These are phyloP conservation scores for Diplazon laetatorius DNA, from an alignment of 2,888 invertebrate genomes.

Conservation along the genomic window DNA sequence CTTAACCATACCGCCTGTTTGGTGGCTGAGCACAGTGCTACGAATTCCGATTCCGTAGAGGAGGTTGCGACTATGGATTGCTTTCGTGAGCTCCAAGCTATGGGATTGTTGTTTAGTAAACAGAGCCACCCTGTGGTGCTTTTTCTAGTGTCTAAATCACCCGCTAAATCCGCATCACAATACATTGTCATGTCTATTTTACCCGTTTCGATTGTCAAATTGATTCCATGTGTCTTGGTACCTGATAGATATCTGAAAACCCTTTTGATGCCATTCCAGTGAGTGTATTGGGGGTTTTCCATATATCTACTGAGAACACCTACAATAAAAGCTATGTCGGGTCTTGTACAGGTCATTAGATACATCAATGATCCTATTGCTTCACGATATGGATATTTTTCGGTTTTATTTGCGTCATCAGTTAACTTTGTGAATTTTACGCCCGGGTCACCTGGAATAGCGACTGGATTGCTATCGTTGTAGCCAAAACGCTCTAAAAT, in stretches of 20 bases:
- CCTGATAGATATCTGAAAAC: slow-evolving; percentile 53
- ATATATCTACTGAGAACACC: slow-evolving; percentile 57
- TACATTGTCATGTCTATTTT: slow-evolving; percentile 4
- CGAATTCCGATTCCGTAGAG: slow-evolving; percentile 51
- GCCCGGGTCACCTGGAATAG: too few species aligned
- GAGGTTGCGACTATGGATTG: slow-evolving; percentile 43
- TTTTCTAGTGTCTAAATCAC: slow-evolving; percentile 24
- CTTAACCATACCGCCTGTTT: slow-evolving; percentile 51
- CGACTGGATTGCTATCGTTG: too few species aligned
- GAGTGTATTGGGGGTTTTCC: slow-evolving; percentile 39
- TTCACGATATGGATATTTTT: too few species aligned
- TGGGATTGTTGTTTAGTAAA: slow-evolving; percentile 17
- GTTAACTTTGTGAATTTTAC: too few species aligned
- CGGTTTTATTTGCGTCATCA: too few species aligned
- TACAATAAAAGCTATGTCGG: slow-evolving; percentile 56
- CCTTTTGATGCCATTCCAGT: slow-evolving; percentile 56
- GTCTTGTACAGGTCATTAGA: slow-evolving; percentile 56
- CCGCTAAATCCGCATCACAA: slow-evolving; percentile 10
- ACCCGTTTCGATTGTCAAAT: background rate
- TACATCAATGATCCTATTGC: too few species aligned
- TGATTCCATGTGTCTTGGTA: slow-evolving; percentile 24
- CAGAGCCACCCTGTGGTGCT: slow-evolving; percentile 51
- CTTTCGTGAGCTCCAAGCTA: slow-evolving; percentile 49
- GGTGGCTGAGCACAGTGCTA: slow-evolving; percentile 41
- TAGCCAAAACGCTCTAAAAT: too few species aligned